Evolutionary conservation across 2,797 vertebrate species (phyloP).

Genomic region (Macrochelys suwanniensis): DNA sequence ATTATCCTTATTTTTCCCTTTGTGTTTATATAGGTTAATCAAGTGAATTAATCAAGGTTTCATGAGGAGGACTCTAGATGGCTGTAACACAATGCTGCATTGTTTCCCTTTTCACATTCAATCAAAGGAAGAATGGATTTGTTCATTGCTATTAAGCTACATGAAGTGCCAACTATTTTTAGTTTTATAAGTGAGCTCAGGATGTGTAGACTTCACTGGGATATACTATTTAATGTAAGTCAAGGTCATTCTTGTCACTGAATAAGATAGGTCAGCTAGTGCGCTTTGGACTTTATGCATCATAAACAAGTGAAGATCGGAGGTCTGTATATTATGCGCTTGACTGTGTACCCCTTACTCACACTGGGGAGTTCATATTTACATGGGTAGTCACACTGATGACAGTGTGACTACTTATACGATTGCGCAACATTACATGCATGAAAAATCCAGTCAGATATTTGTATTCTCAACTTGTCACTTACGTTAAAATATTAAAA

Average conservation of each 20-base stretch:
- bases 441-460: not conserved
- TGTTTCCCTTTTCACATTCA: not conserved
- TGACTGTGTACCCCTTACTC: rapidly evolving
- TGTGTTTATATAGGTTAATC: not conserved
- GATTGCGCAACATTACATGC: not conserved
- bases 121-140: not conserved
- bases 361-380: not conserved
- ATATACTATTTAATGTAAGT: not conserved
- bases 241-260: not conserved
- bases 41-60: not conserved
- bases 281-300: not conserved
- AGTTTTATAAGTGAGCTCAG: not conserved
- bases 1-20: not conserved
- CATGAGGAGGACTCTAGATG: not conserved
- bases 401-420: not conserved
- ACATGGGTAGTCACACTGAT: rapidly evolving
- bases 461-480: not conserved
- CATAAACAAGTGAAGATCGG: not conserved
- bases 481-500: not conserved
- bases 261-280: not conserved
- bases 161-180: not conserved
- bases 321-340: not conserved
- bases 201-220: not conserved
- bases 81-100: not conserved
- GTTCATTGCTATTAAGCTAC: not conserved